Conservation (phyloP, 1,140 invertebrate genomes). For the Eueides isabella region DNA sequence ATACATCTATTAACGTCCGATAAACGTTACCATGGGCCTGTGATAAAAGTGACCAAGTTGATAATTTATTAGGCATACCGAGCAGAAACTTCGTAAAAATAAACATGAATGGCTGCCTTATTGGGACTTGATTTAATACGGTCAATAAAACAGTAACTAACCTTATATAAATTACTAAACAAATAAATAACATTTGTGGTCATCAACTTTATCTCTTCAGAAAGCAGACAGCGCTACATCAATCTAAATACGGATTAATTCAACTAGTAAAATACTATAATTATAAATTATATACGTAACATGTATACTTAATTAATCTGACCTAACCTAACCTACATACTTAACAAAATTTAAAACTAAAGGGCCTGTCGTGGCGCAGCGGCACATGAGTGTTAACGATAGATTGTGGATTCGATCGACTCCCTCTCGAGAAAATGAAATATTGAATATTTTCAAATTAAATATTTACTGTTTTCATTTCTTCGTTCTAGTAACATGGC, state of each 20-base stretch:
- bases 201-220: slow-evolving; percentile 71
- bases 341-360: too few relatives aligned
- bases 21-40: slow-evolving; percentile 70
- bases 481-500: too few relatives aligned
- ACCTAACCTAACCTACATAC: too few relatives aligned
- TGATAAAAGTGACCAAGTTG: slow-evolving; percentile 79
- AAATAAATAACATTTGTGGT: slow-evolving; percentile 79
- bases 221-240: slow-evolving; percentile 46
- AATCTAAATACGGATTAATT: slow-evolving; percentile 59
- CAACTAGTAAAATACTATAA: slow-evolving; percentile 41
- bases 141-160: slow-evolving; percentile 81
- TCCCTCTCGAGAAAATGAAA: too few relatives aligned
- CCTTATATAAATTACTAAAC: slow-evolving; percentile 82
- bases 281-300: neutral
- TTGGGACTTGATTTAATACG: slow-evolving; percentile 81
- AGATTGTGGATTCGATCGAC: too few relatives aligned
- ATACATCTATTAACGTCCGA: slow-evolving; percentile 63
- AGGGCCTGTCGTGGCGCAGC: too few relatives aligned
- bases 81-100: slow-evolving; percentile 81
- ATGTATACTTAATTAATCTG: too few relatives aligned
- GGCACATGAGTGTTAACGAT: too few relatives aligned
- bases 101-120: slow-evolving; percentile 82
- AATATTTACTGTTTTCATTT: too few relatives aligned
- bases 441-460: too few relatives aligned
- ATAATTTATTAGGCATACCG: slow-evolving; percentile 80